These are phyloP conservation scores for Catamblyrhynchus diadema DNA, from an alignment of 2,797 vertebrate genomes.

Conservation along the genomic window DNA sequence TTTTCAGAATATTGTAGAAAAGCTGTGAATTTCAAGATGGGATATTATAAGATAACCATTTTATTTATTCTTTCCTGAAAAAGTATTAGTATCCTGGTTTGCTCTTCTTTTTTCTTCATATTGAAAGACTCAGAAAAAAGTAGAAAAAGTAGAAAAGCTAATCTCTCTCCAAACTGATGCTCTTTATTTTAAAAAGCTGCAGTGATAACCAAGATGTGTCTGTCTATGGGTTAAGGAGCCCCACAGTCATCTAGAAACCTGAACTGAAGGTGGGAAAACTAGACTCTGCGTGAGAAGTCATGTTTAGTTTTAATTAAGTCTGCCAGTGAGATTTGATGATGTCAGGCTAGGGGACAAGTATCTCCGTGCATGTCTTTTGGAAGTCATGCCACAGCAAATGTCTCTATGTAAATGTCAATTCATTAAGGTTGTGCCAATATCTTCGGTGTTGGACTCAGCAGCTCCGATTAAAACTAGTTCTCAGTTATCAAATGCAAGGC, in stretches of 20 bases:
- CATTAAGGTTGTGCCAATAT: neutral
- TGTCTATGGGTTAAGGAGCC: neutral
- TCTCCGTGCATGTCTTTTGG: neutral
- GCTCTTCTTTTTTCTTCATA: neutral
- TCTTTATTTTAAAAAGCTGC: neutral
- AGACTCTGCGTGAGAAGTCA: neutral
- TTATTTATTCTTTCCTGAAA: neutral
- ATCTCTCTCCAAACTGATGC: neutral
- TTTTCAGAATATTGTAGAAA: neutral
- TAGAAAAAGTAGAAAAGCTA: neutral
- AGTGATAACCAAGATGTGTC: neutral
- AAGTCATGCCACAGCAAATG: neutral
- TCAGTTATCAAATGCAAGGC: neutral
- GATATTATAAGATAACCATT: neutral
- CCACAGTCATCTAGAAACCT: neutral
- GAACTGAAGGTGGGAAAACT: neutral
- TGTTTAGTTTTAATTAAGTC: neutral
- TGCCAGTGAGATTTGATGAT: neutral
- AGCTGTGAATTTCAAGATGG: neutral
- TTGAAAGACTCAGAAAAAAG: neutral
- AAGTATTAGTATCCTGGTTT: neutral
- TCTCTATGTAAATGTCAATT: neutral
- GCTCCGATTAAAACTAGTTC: neutral
- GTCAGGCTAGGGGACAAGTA: neutral
- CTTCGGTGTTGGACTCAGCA: neutral